Evolutionary conservation across 2,888 invertebrate species (phyloP), one percentile per base, ranked within the genome.

Genomic region (Baccha elongata): DNA sequence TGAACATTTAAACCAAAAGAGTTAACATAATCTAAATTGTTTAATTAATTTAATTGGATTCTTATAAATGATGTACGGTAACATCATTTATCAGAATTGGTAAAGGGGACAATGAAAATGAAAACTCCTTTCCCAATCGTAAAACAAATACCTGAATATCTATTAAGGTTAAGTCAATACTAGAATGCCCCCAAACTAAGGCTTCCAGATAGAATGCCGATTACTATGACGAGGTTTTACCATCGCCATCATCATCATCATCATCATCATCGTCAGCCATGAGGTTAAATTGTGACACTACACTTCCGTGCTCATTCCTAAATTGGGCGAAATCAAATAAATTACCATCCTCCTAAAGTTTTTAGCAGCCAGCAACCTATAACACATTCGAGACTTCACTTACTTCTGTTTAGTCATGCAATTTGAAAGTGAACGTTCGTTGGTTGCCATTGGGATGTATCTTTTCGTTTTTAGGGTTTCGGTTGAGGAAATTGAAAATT

Each of bases 231-330:
- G 48, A 53, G 17, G 58, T 26, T 55, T 68, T 60, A 67, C n/a
- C n/a, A 6, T 17, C 44, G 8, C 0, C 19, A 7, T 2, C 1
- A 11, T 3, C 3, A 17, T 17, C 15, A 17, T 4, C 46, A 11
- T 52, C 53, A 37, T 21, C 37, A 53, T 2, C 17, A 55, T 1
- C n/a, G n/a, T n/a, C n/a, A n/a, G n/a, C n/a, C 5, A 50, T 29
- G 50, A 50, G 50, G 68, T 52, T 67, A 48, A 79, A 73, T 68
- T 62, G 68, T 73, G 79, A 73, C 79, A 79, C 62, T 65, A 73
- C 79, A 73, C 62, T 79, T 79, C 73, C 79, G 79, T 73, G 79
- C 73, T 64, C 62, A 68, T 79, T 79, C 48, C 29, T 35, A 53
- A 79, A 72, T 72, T 67, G 78, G 78, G 67, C 44, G 68, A 68